phyloP scores from a whole-genome alignment of 2,113 vertebrate species.

The Anser cygnoides region DNA sequence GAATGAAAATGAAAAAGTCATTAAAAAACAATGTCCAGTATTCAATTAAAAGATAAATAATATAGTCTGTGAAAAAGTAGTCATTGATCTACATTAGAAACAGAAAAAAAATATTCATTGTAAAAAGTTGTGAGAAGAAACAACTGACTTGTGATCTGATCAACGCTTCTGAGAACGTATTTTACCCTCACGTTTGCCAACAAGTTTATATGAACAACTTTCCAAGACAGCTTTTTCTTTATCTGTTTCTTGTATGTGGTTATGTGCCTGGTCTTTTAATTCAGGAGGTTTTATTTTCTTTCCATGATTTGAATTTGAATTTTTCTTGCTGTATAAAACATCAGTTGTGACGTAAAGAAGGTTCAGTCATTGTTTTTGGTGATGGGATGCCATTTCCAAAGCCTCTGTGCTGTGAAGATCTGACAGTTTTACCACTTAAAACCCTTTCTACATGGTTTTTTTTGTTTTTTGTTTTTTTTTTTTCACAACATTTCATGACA shows the following conservation, averaged over 20 bases:
- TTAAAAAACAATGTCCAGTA: neutral
- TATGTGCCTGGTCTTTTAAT: neutral
- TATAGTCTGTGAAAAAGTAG: neutral
- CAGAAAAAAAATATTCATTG: neutral
- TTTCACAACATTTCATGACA: constrained; percentile 15
- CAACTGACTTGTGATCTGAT: neutral
- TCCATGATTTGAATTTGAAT: neutral
- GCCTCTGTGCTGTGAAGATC: neutral
- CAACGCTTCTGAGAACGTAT: constrained; percentile 5
- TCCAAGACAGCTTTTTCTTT: neutral
- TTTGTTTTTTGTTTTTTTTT: neutral
- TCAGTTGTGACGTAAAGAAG: neutral
- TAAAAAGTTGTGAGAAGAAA: neutral
- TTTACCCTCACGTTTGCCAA: constrained; percentile 16
- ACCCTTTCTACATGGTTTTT: neutral
- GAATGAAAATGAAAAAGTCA: neutral
- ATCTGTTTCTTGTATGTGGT: neutral
- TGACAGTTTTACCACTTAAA: neutral
- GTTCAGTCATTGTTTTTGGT: neutral
- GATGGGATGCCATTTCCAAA: neutral
- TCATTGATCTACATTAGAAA: neutral
- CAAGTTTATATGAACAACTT: neutral
- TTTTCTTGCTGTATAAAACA: neutral
- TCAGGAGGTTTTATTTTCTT: neutral
- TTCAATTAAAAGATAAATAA: neutral